phyloP scores from a whole-genome alignment of 2,797 vertebrate species.

The Hirundo rustica region DNA sequence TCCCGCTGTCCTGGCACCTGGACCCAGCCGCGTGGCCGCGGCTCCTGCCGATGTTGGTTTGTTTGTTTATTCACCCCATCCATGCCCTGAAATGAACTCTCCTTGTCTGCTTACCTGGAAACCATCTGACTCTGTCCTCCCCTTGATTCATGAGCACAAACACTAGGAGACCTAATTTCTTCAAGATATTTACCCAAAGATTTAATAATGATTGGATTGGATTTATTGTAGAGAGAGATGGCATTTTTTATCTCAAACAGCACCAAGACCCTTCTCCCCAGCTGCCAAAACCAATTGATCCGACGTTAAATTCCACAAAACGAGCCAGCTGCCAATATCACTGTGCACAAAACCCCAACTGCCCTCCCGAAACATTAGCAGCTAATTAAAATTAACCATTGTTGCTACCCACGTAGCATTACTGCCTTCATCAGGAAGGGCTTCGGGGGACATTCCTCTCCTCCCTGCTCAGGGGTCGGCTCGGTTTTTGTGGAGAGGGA shows the following conservation, averaged over 20 bases:
- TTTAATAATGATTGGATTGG: slow-evolving; percentile 49
- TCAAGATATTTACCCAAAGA: slow-evolving; percentile 43
- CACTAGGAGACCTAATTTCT: slow-evolving; percentile 15
- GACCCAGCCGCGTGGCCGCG: fast-evolving
- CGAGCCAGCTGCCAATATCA: neutral
- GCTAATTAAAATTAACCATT: slow-evolving; percentile 13
- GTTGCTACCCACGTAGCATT: neutral
- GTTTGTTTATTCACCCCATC: neutral
- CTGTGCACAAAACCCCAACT: neutral
- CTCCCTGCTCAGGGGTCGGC: neutral
- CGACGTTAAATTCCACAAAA: slow-evolving; percentile 17
- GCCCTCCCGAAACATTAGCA: neutral
- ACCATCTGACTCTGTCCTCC: neutral
- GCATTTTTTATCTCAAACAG: neutral
- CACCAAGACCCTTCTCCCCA: neutral
- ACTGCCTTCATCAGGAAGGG: neutral
- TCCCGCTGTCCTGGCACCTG: neutral
- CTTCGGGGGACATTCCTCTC: neutral
- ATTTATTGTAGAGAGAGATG: slow-evolving; percentile 44
- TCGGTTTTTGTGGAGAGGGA: neutral
- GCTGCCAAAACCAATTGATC: slow-evolving; percentile 1
- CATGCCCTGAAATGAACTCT: neutral
- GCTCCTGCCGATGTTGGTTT: neutral
- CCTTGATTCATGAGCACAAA: neutral
- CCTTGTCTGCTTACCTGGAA: slow-evolving; percentile 1